Conservation (phyloP, 2,888 invertebrate genomes). For the Notodonta ziczac region DNA sequence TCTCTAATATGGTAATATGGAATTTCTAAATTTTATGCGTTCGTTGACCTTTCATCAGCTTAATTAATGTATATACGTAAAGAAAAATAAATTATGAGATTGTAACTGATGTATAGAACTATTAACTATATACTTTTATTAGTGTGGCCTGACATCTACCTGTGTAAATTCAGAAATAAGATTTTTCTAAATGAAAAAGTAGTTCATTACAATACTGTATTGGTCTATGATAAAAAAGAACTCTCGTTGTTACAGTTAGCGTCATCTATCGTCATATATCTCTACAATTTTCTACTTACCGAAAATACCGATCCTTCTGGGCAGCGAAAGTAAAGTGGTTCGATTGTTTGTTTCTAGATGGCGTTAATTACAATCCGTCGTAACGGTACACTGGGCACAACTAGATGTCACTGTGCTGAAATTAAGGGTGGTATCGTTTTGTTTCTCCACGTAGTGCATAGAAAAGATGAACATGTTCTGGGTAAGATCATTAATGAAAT, state of each 20-base stretch:
- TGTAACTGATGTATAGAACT: no score
- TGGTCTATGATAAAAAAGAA: no score
- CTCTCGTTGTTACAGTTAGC: background rate
- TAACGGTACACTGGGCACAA: background rate
- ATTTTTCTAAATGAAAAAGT: no score
- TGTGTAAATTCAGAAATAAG: no score
- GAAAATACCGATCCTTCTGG: background rate
- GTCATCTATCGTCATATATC: background rate
- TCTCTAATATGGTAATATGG: conserved; percentile 34
- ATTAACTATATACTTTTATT: no score
- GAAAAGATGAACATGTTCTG: no score
- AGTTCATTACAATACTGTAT: no score
- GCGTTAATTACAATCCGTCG: background rate
- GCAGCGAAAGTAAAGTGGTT: background rate
- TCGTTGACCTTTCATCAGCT: background rate
- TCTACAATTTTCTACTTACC: background rate
- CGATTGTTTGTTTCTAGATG: background rate
- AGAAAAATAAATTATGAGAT: no score
- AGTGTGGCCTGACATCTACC: no score
- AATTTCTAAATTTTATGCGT: conserved; percentile 32
- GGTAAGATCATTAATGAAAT: background rate
- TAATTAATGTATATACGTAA: background rate
- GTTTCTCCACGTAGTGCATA: background rate
- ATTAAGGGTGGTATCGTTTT: background rate
- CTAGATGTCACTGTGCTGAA: background rate